Evolutionary conservation across 2,888 invertebrate genomes (phyloP), one percentile per base, ranked within the genome.

Genomic region (Tachina fera): DNA sequence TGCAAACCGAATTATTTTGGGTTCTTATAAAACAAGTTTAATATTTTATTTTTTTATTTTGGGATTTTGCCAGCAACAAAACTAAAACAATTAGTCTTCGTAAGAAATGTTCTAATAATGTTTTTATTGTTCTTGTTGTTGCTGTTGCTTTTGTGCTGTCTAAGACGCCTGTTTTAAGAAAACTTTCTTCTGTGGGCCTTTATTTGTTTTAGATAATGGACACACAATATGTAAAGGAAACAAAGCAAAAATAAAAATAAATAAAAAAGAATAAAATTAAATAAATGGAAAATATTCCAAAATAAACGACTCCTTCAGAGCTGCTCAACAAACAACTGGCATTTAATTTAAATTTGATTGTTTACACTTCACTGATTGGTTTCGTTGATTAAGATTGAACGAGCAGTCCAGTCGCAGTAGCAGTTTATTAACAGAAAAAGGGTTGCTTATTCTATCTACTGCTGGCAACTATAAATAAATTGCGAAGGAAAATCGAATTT

Each of bases 331-430:
- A 84, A 61, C 53, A 81, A 71, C 68, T 77, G 63, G 84, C 77
- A 56, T 81, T 81, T 81, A 84, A 84, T 84, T 81, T 81, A 81
- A 84, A 81, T 81, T 84, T 84, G 84, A 84, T 84, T 84, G 81
- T 74, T 84, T 84, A 68, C 72, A 67, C 77, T 51, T 77, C 84
- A 80, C 49, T 51, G 80, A 75, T 84, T 76, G 76, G 72, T 68
- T 63, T 45, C 60, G 77, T 83, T 83, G 83, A 72, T 83, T 78
- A 78, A 78, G 53, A 68, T 16, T 5, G 19, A 60, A 58, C 22
- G 47, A 1, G 2, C 49, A 4, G 49, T 4, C 14, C 43, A 8
- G 45, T 1, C 3, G n/a, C 31, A 49, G 6, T 13, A 9, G 22
- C n/a, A 3, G 3, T 58, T 11, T n/a, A 6, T 10, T 45, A n/a